phyloP scores from a whole-genome alignment of 2,797 vertebrate species.

The Amblyopsis hoosieri region DNA sequence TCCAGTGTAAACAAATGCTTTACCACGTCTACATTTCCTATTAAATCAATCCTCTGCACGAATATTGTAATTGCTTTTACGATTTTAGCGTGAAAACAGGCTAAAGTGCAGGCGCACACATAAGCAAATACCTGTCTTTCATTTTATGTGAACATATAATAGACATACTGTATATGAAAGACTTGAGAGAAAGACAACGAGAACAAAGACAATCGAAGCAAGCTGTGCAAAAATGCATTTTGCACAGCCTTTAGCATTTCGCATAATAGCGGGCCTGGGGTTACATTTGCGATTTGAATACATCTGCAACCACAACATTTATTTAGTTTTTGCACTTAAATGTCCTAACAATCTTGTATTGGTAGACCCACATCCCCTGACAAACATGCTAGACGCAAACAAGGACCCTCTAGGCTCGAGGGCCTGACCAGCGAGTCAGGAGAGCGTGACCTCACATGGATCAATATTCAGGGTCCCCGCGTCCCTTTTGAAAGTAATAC shows the following conservation, averaged over 20 bases:
- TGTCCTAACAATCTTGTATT: slow-evolving; percentile 23
- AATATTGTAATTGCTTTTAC: slow-evolving; percentile 21
- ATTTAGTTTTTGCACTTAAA: slow-evolving; percentile 39
- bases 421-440: slow-evolving; percentile 60
- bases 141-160: too few relatives aligned
- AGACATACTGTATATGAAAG: background rate
- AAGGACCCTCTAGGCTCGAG: slow-evolving; percentile 53
- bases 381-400: slow-evolving; percentile 62
- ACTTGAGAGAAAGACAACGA: slow-evolving; percentile 5
- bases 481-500: slow-evolving; percentile 71
- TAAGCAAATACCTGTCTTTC: background rate
- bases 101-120: slow-evolving; percentile 6
- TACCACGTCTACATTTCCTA: slow-evolving; percentile 1
- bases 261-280: background rate
- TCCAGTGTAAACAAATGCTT: slow-evolving; percentile 55
- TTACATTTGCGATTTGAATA: slow-evolving; percentile 6
- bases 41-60: too few relatives aligned
- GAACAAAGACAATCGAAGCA: slow-evolving; percentile 48
- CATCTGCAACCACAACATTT: slow-evolving; percentile 19
- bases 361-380: slow-evolving; percentile 36
- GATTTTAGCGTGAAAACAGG: slow-evolving; percentile 30
- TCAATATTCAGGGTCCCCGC: slow-evolving; percentile 73
- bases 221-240: slow-evolving; percentile 27
- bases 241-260: background rate
- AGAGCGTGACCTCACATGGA: slow-evolving; percentile 67